Conservation (phyloP, 1,140 invertebrate species). For the Prorops nasuta region DNA sequence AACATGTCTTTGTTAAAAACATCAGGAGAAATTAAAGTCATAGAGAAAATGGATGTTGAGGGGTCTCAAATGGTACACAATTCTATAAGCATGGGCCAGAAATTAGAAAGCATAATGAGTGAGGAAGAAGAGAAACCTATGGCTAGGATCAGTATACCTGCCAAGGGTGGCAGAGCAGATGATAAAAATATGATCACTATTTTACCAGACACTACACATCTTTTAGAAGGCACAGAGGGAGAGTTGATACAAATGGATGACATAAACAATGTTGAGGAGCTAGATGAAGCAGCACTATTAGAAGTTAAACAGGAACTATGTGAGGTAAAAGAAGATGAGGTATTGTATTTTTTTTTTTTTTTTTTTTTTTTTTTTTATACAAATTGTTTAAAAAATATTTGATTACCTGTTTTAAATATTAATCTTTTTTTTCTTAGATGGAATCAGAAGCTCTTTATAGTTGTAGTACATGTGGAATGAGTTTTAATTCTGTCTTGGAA, state of each 20-base stretch:
- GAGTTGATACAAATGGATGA: constrained; percentile 35
- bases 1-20: constrained; percentile 22
- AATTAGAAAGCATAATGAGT: not conserved
- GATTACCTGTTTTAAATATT: not conserved
- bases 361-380: constrained; percentile 1
- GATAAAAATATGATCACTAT: constrained; percentile 39
- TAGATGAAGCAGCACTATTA: constrained; percentile 33
- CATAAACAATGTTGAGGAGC: constrained; percentile 31
- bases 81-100: constrained; percentile 12
- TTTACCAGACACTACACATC: constrained; percentile 29
- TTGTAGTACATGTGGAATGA: constrained; percentile 64
- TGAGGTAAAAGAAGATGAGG: constrained; percentile 29
- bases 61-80: constrained; percentile 17
- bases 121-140: constrained; percentile 14
- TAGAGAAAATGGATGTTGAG: constrained; percentile 33
- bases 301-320: constrained; percentile 45
- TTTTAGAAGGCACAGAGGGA: constrained; percentile 26
- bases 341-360: constrained; percentile 3
- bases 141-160: not conserved
- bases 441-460: constrained; percentile 57
- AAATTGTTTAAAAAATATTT: too few species aligned
- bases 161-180: constrained; percentile 1
- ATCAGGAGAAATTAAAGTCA: constrained; percentile 43
- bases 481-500: constrained; percentile 64
- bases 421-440: constrained; percentile 21